A percentile compares a stretch with the other conserved stretches of the same genome.
These are phyloP conservation scores for Chaenodraco wilsoni DNA, from an alignment of 2,797 vertebrate genomes.

Conservation along the genomic window DNA sequence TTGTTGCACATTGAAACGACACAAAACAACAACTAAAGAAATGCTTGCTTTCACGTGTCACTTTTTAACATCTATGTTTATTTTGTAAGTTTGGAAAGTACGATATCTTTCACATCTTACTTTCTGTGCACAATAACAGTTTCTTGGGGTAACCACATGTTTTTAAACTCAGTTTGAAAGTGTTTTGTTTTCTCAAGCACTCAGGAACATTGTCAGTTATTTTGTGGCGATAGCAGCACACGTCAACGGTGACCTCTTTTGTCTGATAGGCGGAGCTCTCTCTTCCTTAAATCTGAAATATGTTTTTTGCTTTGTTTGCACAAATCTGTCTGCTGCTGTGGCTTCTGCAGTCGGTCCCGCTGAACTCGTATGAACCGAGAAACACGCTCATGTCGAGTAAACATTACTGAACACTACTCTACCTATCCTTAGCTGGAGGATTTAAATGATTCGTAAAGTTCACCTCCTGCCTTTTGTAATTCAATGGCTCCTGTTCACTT, in stretches of 20 bases:
- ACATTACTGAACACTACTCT: not conserved
- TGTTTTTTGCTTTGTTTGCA: slow-evolving; percentile 10
- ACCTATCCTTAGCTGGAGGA: not conserved
- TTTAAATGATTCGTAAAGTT: not conserved
- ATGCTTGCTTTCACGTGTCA: too few relatives aligned
- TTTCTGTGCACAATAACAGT: not conserved
- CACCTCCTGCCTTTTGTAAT: not conserved
- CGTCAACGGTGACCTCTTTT: slow-evolving; percentile 14
- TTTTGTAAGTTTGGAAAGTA: too few relatives aligned
- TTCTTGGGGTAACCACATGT: not conserved
- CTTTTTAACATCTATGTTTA: too few relatives aligned
- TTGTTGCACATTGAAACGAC: not conserved
- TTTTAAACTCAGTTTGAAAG: slow-evolving; percentile 1
- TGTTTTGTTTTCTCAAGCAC: not conserved
- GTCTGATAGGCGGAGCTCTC: slow-evolving; percentile 12
- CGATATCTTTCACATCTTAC: not conserved
- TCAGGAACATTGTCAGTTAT: not conserved
- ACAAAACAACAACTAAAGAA: too few relatives aligned
- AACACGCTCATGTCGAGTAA: not conserved
- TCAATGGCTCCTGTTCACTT: too few relatives aligned
- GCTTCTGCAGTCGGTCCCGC: not conserved
- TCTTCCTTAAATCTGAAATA: slow-evolving; percentile 43
- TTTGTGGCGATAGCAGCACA: not conserved
- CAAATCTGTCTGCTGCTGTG: not conserved
- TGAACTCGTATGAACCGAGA: fast-evolving